Conservation (phyloP, 2,113 vertebrate species). For the Colius striatus region DNA sequence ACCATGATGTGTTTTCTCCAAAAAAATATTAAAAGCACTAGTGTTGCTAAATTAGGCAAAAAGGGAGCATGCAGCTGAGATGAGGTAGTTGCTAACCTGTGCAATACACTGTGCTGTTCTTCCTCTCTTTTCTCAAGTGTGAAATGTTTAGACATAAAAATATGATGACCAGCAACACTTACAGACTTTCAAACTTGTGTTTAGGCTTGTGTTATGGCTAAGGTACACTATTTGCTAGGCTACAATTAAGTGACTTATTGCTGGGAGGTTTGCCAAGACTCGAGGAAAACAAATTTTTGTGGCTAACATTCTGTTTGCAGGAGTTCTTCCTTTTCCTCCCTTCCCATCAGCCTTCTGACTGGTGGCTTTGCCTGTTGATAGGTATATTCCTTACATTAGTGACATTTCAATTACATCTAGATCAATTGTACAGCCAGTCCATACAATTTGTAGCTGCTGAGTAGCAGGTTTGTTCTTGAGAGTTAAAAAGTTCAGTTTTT, state of each 20-base stretch:
- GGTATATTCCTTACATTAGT: neutral
- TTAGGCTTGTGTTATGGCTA: neutral
- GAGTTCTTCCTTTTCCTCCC: too few species aligned
- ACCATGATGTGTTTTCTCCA: neutral
- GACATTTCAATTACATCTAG: neutral
- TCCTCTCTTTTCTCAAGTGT: neutral
- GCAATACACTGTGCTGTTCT: neutral
- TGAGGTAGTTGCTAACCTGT: neutral
- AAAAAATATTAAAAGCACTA: neutral
- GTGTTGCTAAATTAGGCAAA: neutral
- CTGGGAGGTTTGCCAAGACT: neutral
- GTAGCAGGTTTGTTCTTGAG: neutral
- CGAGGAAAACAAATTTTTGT: neutral
- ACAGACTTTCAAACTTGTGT: neutral
- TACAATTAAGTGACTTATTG: neutral
- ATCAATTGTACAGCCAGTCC: neutral
- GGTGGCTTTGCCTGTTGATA: neutral
- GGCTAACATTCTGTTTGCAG: neutral
- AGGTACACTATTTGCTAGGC: neutral
- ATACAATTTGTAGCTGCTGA: neutral
- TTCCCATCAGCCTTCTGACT: neutral
- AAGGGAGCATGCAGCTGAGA: neutral
- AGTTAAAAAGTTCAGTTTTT: neutral
- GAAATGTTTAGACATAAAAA: neutral
- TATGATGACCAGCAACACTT: neutral